Base-by-base conservation (phyloP, 2,113 vertebrate species). In the Sinocyclocheilus maitianheensis region DNA sequence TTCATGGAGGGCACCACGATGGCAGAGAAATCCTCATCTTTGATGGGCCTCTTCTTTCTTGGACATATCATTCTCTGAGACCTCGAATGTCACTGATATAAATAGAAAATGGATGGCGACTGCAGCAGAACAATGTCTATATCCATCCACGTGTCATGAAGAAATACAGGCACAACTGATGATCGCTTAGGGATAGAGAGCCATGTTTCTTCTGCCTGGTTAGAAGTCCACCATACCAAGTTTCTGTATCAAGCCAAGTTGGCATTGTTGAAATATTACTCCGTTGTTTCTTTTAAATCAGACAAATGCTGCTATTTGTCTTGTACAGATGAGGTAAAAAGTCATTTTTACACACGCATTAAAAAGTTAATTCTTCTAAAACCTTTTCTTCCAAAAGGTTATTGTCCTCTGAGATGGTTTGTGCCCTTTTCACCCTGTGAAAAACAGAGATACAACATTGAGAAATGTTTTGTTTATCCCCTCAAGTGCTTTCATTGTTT, bases 1-100 rank as follows among this genome's bases (percentile, higher is more conserved):
- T 91, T 92, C 93, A 96, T 94, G 0, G 95, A 95, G 9, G 95
- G 95, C 22, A 96, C 94, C 0, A 84, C 94, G 5, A 96, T 95
- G 4, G 95, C 93, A 0, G 93, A 92, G 83, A 94, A 95, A 82
- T 95, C 94, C 0, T 91, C 91, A 83, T 93, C 90, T 3, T 90
- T 86, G 0, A 86, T 89, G 20, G 89, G 91, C 86, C 91, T 95
- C 90, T 88, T 94, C 88, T 93, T 94, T 46, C 86, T 79, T 20
- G 93, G 86, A 85, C 95, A 96, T 88, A 95, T 85, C 95, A 96
- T 96, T 87, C 79, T 95, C 88, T 63, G 86, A 85, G 24, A 43
- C 1, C 78, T 71, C 22, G 4, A 22, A 9, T 65, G 3, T 65
- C 71, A 87, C 65, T 79, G n/a, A 10, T n/a, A 84, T 67, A 48